Evolutionary conservation across 2,888 invertebrate species (phyloP).

Genomic region (Pharmacophagus antenor): DNA sequence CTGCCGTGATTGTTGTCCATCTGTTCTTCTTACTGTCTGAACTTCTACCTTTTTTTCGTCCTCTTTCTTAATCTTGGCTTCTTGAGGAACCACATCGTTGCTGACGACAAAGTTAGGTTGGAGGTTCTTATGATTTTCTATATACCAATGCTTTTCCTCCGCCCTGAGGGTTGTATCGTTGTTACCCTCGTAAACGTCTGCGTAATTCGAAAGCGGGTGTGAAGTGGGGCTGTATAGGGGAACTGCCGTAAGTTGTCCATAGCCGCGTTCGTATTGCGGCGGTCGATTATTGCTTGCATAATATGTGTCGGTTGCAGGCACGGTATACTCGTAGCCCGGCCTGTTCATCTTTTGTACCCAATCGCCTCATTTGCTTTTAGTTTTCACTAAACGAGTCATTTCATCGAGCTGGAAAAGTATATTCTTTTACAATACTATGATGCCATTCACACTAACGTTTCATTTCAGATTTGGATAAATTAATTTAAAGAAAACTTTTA

Average conservation of each 20-base stretch:
- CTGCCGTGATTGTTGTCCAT: conserved; percentile 62
- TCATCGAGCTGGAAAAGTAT: conserved; percentile 12
- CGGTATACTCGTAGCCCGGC: conserved; percentile 76
- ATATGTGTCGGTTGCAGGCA: conserved; percentile 73
- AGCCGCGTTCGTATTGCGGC: conserved; percentile 73
- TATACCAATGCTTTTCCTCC: conserved; percentile 77
- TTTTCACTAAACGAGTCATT: conserved; percentile 39
- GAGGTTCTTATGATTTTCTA: conserved; percentile 76
- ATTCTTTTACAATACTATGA: conserved; percentile 40
- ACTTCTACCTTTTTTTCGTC: conserved; percentile 72
- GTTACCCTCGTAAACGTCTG: conserved; percentile 77
- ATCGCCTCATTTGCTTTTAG: conserved; percentile 74
- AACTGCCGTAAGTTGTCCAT: conserved; percentile 66
- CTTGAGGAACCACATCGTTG: conserved; percentile 65
- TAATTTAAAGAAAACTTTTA: conserved; percentile 30
- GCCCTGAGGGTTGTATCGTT: conserved; percentile 77
- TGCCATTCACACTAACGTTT: conserved; percentile 47
- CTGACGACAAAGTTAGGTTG: conserved; percentile 64
- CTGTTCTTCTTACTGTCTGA: conserved; percentile 56
- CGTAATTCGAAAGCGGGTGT: conserved; percentile 73
- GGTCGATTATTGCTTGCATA: conserved; percentile 71
- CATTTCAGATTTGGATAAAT: conserved; percentile 1
- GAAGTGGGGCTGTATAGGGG: conserved; percentile 71
- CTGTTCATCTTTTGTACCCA: conserved; percentile 77
- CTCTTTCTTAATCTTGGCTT: conserved; percentile 75